Evolutionary conservation across 2,113 vertebrate genomes (phyloP), one percentile per base, ranked within the genome.

Genomic region (Poeciliopsis prolifica): DNA sequence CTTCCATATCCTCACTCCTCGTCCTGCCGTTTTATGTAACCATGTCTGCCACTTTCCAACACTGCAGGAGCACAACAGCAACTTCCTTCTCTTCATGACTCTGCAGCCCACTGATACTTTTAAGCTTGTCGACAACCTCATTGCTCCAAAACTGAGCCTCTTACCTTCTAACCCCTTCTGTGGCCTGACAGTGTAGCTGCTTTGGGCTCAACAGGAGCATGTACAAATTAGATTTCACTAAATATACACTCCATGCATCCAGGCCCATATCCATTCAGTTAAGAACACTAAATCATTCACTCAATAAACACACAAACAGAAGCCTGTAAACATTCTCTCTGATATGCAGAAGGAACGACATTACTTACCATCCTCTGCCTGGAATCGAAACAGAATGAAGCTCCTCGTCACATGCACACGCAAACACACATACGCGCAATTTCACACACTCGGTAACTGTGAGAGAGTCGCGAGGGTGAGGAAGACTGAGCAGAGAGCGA

Each of bases 351-450:
- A 91, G 83, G 79, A 88, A 89, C 87, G 72, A 87, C 83, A 74
- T 66, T 83, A 93, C 92, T 92, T 87, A 93, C 92, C 92, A 93
- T 93, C 87, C 84, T 92, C 86, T 87, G 90, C 86, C 91, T 87
- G 86, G 82, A 92, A 88, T 92, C 79, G 85, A 68, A 90, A 87
- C 88, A 87, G 88, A 92, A 88, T 91, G 91, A 58, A 92, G 87
- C 84, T 91, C 74, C 63, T 58, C 74, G 58, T 77, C 89, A 90
- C 90, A 88, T 84, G 78, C 88, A 86, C 88, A 78, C 81, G 73
- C 78, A 66, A 72, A 66, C 87, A 85, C 81, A 69, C 74, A 44
- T 76, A 14, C 71, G 17, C 71, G 63, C 86, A 86, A 69, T 75
- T 77, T 75, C 78, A 85, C 86, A 84, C 80, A 77, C 79, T 79